These are phyloP conservation scores for Kradibia gibbosae DNA, from an alignment of 1,140 invertebrate genomes.

Conservation along the genomic window DNA sequence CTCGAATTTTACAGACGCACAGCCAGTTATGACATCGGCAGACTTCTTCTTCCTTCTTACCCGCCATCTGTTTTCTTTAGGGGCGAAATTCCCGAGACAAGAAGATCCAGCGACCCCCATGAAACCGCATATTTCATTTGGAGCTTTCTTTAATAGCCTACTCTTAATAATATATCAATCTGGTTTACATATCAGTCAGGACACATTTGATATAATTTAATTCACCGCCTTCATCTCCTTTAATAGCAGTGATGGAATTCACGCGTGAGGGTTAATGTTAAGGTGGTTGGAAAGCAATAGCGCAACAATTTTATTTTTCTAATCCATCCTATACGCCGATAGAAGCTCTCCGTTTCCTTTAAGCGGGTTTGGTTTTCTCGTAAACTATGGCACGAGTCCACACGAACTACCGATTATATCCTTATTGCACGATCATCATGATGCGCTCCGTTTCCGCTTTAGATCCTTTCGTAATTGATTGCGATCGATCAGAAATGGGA, in stretches of 20 bases:
- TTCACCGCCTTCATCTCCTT: constrained; percentile 52
- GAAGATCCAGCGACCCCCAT: constrained; percentile 50
- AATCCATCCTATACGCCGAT: background rate
- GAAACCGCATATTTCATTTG: constrained; percentile 63
- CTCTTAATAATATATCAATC: constrained; percentile 70
- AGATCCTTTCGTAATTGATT: background rate
- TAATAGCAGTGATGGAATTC: constrained; percentile 39
- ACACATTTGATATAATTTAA: constrained; percentile 61
- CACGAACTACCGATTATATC: too few relatives aligned
- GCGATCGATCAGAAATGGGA: constrained; percentile 12
- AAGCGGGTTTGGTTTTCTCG: background rate
- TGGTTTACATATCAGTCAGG: constrained; percentile 59
- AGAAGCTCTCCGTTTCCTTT: background rate
- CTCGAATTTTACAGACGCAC: too few relatives aligned
- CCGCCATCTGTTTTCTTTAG: constrained; percentile 38
- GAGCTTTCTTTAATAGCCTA: constrained; percentile 66
- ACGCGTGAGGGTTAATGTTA: constrained; percentile 55
- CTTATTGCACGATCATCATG: constrained; percentile 22
- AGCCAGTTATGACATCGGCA: background rate
- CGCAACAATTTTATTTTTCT: constrained; percentile 46
- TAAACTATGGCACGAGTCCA: too few relatives aligned
- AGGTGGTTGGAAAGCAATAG: constrained; percentile 43
- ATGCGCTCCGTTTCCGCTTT: background rate
- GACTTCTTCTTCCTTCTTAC: background rate
- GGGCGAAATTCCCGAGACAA: constrained; percentile 25